phyloP scores from a whole-genome alignment of 2,888 invertebrate species.

The Pecten maximus region DNA sequence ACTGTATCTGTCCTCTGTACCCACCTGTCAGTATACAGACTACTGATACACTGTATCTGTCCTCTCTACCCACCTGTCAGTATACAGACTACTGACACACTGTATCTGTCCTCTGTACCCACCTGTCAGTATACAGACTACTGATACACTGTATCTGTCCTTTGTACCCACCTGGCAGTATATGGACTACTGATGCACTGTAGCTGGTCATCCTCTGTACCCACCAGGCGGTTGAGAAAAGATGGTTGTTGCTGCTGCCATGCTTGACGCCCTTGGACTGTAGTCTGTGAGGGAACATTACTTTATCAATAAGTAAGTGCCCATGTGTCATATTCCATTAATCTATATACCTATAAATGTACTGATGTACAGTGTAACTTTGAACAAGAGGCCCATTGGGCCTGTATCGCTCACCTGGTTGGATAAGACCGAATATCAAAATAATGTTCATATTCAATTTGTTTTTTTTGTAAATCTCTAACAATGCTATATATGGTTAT shows the following conservation, averaged over 20 bases:
- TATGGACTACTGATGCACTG: constrained; percentile 83
- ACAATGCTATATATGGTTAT: too few species aligned
- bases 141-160: not conserved
- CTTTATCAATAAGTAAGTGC: too few species aligned
- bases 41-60: not conserved
- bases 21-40: not conserved
- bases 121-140: not conserved
- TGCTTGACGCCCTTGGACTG: constrained; percentile 45
- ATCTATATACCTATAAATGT: too few species aligned
- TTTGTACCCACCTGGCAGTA: constrained; percentile 80
- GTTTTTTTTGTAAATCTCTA: too few species aligned
- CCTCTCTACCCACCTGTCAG: not conserved
- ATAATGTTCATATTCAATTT: too few species aligned
- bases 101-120: not conserved
- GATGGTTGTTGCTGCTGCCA: constrained; percentile 67
- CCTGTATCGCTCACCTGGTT: too few species aligned
- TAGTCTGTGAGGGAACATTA: constrained; percentile 55
- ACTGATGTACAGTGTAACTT: too few species aligned
- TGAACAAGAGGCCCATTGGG: too few species aligned
- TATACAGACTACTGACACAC: not conserved
- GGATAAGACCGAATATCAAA: too few species aligned
- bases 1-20: constrained; percentile 72
- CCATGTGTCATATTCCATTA: too few species aligned
- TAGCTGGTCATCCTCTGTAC: constrained; percentile 80
- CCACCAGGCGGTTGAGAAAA: constrained; percentile 80